These are phyloP conservation scores for Macrobrachium rosenbergii DNA, from an alignment of 1,140 invertebrate genomes.

Conservation along the genomic window DNA sequence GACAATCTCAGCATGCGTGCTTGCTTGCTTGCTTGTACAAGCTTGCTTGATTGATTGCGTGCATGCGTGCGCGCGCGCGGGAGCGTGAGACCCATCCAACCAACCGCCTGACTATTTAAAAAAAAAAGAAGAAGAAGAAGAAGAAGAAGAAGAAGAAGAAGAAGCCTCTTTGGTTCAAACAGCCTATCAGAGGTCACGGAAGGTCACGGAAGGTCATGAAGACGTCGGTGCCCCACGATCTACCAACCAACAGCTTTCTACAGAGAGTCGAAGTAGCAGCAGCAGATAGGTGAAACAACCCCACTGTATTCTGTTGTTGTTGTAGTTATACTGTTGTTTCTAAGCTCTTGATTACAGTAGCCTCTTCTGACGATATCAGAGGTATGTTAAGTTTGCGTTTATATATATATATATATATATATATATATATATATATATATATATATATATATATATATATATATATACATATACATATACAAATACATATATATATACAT, in stretches of 20 bases:
- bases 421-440: constrained; percentile 28
- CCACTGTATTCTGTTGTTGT: constrained; percentile 29
- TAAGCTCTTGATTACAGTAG: not conserved
- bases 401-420: constrained; percentile 18
- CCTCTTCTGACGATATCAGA: constrained; percentile 50
- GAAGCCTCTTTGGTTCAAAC: too few relatives aligned
- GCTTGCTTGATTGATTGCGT: too few relatives aligned
- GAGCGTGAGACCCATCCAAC: too few relatives aligned
- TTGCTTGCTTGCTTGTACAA: too few relatives aligned
- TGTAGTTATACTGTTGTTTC: not conserved
- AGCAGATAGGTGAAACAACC: not conserved
- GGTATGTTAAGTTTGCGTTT: constrained; percentile 21
- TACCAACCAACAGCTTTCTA: constrained; percentile 12
- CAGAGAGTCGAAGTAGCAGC: not conserved
- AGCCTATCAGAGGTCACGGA: constrained; percentile 14
- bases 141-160: too few relatives aligned
- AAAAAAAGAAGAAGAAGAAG: too few relatives aligned
- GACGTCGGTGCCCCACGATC: constrained; percentile 20
- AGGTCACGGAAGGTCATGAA: too few relatives aligned
- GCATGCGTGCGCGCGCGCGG: too few relatives aligned
- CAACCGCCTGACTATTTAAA: too few relatives aligned
- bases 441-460: constrained; percentile 45
- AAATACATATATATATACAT: constrained; percentile 2
- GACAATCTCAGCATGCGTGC: too few relatives aligned
- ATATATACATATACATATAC: constrained; percentile 30